A percentile compares a stretch with the other conserved stretches of the same genome.
These are phyloP conservation scores for Tachycineta bicolor DNA, from an alignment of 2,113 vertebrate species.

Conservation along the genomic window DNA sequence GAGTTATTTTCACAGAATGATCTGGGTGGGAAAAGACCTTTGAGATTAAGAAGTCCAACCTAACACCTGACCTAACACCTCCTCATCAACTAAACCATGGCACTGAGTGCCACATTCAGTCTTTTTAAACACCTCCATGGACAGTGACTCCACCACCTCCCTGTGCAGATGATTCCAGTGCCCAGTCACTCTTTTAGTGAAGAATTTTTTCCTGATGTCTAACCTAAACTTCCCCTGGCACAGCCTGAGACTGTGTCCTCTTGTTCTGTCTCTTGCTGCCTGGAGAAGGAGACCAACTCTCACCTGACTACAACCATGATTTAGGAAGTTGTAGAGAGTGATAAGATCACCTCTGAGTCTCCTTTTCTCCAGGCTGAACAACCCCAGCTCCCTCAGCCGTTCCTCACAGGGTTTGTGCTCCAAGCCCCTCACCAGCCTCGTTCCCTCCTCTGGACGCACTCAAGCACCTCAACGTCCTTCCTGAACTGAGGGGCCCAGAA, in stretches of 20 bases:
- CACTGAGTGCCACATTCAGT: background rate
- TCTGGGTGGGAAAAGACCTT: background rate
- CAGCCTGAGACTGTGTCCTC: background rate
- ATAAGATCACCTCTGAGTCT: background rate
- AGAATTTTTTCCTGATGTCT: background rate
- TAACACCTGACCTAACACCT: no score
- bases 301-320: background rate
- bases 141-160: background rate
- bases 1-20: background rate
- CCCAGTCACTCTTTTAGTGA: background rate
- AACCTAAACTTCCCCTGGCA: background rate
- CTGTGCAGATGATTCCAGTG: background rate
- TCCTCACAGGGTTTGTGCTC: background rate
- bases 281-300: background rate
- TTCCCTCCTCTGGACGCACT: background rate
- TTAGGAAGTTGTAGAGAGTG: background rate
- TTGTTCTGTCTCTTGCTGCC: accelerated
- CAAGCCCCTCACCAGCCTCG: background rate
- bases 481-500: background rate
- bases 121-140: background rate
- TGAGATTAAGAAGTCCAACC: background rate
- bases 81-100: background rate
- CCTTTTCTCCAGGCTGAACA: background rate
- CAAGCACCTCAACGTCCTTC: background rate
- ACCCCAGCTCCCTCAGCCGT: background rate